Percentiles rank a stretch among this genome's conserved stretches.
Conservation (phyloP, 2,888 invertebrate species). For the Melanotus villosus region DNA sequence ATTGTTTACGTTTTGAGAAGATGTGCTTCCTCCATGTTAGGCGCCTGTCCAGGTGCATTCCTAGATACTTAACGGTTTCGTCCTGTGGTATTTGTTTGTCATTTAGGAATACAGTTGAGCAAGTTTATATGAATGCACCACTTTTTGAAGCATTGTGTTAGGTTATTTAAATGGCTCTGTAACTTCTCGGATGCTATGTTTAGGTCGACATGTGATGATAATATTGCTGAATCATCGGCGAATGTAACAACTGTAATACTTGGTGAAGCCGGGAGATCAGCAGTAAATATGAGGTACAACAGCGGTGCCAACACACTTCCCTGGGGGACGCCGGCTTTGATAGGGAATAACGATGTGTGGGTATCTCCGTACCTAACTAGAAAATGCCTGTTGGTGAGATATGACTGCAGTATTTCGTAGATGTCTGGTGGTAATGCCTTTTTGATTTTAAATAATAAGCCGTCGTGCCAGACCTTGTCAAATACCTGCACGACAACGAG, state of each 20-base stretch:
- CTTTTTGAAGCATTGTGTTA: slow-evolving; percentile 1
- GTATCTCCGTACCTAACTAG: slow-evolving; percentile 1
- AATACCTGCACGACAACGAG: slow-evolving; percentile 2
- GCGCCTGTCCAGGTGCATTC: not conserved
- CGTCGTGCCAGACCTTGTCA: too few relatives aligned
- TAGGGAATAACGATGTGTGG: slow-evolving; percentile 14
- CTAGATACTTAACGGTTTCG: slow-evolving; percentile 4
- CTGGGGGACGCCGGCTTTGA: slow-evolving; percentile 45
- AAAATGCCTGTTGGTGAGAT: slow-evolving; percentile 10
- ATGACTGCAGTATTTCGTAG: slow-evolving; percentile 31
- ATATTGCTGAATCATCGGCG: slow-evolving; percentile 3
- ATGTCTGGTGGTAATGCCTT: not conserved
- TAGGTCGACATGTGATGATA: not conserved
- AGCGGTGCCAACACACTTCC: slow-evolving; percentile 48
- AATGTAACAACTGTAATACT: not conserved
- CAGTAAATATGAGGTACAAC: slow-evolving; percentile 44
- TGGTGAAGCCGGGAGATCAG: slow-evolving; percentile 45
- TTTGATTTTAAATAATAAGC: too few relatives aligned
- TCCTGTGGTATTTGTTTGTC: not conserved
- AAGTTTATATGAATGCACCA: slow-evolving; percentile 7
- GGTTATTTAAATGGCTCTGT: slow-evolving; percentile 11
- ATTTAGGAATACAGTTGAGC: not conserved
- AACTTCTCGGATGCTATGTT: not conserved
- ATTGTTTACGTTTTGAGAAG: slow-evolving; percentile 10
- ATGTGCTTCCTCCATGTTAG: slow-evolving; percentile 1